phyloP scores from a whole-genome alignment of 2,797 vertebrate genomes.

The Periophthalmus magnuspinnatus region DNA sequence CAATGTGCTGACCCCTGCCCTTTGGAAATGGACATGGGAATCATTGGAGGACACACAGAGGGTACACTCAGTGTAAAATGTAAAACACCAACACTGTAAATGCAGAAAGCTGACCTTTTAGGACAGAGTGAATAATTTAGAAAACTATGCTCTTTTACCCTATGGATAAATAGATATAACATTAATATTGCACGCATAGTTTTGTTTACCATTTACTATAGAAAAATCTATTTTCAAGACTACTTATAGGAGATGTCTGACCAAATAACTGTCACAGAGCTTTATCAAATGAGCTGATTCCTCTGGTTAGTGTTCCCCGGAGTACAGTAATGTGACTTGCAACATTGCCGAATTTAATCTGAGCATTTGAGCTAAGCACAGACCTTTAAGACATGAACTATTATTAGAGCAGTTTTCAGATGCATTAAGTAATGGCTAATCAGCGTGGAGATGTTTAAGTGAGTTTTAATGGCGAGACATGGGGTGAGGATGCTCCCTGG shows the following conservation, averaged over 20 bases:
- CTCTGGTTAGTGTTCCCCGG: neutral
- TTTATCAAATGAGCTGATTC: neutral
- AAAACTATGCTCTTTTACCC: neutral
- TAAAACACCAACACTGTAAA: neutral
- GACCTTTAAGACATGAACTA: neutral
- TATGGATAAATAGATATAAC: neutral
- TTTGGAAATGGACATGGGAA: neutral
- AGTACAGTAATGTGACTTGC: neutral
- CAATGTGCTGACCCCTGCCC: neutral
- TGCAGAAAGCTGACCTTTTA: constrained; percentile 4
- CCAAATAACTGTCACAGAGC: neutral
- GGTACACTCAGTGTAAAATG: neutral
- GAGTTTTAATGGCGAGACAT: constrained; percentile 2
- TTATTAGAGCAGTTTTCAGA: neutral
- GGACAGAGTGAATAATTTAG: neutral
- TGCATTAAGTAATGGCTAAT: constrained; percentile 5
- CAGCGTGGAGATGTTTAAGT: neutral
- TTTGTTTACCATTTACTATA: neutral
- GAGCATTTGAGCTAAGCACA: neutral
- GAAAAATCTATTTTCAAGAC: neutral
- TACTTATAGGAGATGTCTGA: neutral
- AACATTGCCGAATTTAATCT: neutral
- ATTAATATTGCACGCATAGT: neutral
- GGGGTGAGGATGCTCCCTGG: constrained; percentile 1
- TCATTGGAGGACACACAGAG: too few species aligned